Conservation (phyloP, 2,888 invertebrate species). For the Phanerotoma sp. region DNA sequence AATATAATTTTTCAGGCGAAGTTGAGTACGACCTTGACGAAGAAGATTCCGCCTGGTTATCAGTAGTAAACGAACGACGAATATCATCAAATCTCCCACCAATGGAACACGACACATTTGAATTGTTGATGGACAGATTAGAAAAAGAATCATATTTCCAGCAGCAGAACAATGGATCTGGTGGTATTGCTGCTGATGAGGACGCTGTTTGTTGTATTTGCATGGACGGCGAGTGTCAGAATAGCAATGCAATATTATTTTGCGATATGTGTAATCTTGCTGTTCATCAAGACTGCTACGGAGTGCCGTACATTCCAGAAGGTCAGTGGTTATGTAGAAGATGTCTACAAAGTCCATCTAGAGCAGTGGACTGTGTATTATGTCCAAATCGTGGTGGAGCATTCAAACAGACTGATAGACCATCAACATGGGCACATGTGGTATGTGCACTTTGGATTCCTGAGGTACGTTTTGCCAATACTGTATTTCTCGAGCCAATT, state of each 20-base stretch:
- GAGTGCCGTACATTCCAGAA: constrained; percentile 95
- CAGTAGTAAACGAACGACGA: constrained; percentile 83
- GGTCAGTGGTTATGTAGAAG: constrained; percentile 97
- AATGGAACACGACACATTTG: constrained; percentile 87
- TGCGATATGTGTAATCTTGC: constrained; percentile 99
- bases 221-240: constrained; percentile 98
- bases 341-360: constrained; percentile 93
- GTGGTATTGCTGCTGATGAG: constrained; percentile 86
- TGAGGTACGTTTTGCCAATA: constrained; percentile 97
- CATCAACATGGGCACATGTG: constrained; percentile 94
- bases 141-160: constrained; percentile 98
- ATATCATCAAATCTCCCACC: constrained; percentile 69
- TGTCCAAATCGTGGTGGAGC: constrained; percentile 98
- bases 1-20: constrained; percentile 47
- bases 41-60: constrained; percentile 94
- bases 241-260: constrained; percentile 97
- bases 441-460: constrained; percentile 99
- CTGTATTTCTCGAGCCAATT: constrained; percentile 96
- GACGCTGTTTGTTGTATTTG: constrained; percentile 99
- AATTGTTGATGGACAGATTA: constrained; percentile 94
- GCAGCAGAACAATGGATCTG: constrained; percentile 65
- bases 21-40: constrained; percentile 98
- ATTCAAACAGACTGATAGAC: constrained; percentile 95
- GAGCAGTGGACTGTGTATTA: constrained; percentile 95
- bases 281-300: constrained; percentile 99